Conservation (phyloP, 2,888 invertebrate genomes). For the Drosophila borborema region DNA sequence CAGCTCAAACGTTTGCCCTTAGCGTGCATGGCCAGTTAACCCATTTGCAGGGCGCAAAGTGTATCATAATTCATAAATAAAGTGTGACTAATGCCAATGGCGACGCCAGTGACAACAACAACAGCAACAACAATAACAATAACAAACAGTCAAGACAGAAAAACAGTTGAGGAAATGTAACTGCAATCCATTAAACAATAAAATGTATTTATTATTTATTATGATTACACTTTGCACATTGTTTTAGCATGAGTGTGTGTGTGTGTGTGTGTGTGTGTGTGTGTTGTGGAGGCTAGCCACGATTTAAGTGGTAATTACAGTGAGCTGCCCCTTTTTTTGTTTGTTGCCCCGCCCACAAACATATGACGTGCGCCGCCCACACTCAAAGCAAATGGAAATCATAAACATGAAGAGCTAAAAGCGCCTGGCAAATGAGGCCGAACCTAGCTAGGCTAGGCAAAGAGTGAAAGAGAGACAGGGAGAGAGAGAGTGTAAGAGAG, state of each 20-base stretch:
- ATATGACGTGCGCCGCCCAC: constrained; percentile 47
- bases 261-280: constrained; percentile 4
- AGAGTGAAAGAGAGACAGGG: neutral
- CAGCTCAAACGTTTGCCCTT: neutral
- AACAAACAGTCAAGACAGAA: constrained; percentile 20
- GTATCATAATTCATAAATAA: constrained; percentile 80
- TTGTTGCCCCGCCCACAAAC: constrained; percentile 50
- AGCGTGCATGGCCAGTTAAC: constrained; percentile 41
- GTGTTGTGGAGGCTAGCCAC: constrained; percentile 27
- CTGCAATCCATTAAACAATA: constrained; percentile 81
- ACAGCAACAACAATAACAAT: constrained; percentile 12
- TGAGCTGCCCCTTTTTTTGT: constrained; percentile 45
- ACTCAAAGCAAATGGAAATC: constrained; percentile 67
- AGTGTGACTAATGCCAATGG: constrained; percentile 79
- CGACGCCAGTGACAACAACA: constrained; percentile 43
- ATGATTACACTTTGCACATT: constrained; percentile 73
- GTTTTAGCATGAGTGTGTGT: constrained; percentile 37
- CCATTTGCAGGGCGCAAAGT: constrained; percentile 49
- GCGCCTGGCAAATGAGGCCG: constrained; percentile 73
- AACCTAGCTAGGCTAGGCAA: constrained; percentile 30
- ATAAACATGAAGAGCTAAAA: constrained; percentile 77
- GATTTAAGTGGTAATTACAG: constrained; percentile 79
- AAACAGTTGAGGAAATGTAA: constrained; percentile 65
- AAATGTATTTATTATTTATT: constrained; percentile 82
- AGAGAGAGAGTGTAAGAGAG: neutral